Evolutionary conservation across 2,797 vertebrate species (phyloP).

Genomic region (Melanotaenia boesemani): DNA sequence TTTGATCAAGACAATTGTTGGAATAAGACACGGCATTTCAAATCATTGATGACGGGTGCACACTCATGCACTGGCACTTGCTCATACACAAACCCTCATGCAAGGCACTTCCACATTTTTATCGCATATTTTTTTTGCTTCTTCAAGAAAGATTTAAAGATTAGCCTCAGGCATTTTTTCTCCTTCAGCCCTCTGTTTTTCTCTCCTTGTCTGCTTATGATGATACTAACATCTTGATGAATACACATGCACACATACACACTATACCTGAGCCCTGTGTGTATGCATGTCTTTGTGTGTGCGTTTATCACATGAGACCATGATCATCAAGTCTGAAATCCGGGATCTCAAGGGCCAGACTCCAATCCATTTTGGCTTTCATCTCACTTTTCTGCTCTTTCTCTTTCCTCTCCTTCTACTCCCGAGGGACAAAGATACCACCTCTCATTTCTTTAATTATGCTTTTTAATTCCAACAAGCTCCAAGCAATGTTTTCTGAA

Average conservation of each 20-base stretch:
- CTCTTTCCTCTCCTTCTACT: constrained; percentile 31
- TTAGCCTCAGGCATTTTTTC: constrained; percentile 45
- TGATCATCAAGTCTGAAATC: constrained; percentile 42
- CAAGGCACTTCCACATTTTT: not conserved
- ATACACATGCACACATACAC: not conserved
- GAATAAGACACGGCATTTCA: constrained; percentile 39
- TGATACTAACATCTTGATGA: constrained; percentile 14
- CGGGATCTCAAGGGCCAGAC: constrained; percentile 43
- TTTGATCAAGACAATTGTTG: constrained; percentile 56
- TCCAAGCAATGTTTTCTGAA: constrained; percentile 53
- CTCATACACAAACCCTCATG: not conserved
- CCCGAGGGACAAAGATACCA: constrained; percentile 52
- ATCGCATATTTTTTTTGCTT: constrained; percentile 7
- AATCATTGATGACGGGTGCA: constrained; percentile 41
- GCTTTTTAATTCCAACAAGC: constrained; percentile 69
- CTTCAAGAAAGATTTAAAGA: constrained; percentile 44
- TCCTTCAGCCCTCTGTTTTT: constrained; percentile 15
- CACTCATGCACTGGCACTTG: constrained; percentile 1
- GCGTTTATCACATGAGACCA: constrained; percentile 36
- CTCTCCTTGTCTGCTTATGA: constrained; percentile 21
- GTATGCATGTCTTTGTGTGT: constrained; percentile 1
- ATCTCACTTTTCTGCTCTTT: constrained; percentile 47
- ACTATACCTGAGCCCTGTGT: not conserved
- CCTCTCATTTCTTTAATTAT: constrained; percentile 68
- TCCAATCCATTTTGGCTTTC: constrained; percentile 53